Conservation (phyloP, 2,888 invertebrate species). For the Acanthopleura granulata region DNA sequence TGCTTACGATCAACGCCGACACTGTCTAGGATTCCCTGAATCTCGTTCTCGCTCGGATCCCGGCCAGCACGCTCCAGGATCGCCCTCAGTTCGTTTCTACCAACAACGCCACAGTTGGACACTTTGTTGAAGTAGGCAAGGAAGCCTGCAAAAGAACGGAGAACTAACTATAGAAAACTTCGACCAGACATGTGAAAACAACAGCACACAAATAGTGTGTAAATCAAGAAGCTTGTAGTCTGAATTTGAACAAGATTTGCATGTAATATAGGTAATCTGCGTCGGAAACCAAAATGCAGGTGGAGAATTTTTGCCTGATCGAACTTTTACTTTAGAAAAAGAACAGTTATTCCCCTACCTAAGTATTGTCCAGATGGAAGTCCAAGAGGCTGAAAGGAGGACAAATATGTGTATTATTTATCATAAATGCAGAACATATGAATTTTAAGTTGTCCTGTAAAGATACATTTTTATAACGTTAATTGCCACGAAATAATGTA, state of each 20-base stretch:
- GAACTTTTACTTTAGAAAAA: too few species aligned
- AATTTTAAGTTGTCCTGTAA: too few species aligned
- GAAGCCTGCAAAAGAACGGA: neutral
- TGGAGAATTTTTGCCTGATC: too few species aligned
- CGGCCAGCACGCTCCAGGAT: constrained; percentile 1
- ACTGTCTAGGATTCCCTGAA: neutral
- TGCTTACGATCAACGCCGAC: constrained; percentile 12
- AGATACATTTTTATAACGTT: too few species aligned
- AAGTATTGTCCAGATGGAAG: constrained; percentile 7
- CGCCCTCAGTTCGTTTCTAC: constrained; percentile 14
- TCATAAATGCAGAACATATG: neutral
- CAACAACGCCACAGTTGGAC: neutral
- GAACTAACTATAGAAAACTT: neutral
- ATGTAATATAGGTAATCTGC: too few species aligned
- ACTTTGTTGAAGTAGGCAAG: neutral
- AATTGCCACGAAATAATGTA: too few species aligned
- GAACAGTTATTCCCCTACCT: neutral
- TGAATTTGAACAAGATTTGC: too few species aligned
- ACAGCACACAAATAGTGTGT: too few species aligned
- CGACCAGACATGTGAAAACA: neutral
- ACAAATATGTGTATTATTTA: neutral
- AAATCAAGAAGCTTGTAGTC: too few species aligned
- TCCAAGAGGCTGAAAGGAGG: neutral
- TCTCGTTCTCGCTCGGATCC: neutral
- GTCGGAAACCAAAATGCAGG: too few species aligned